A percentile compares a stretch with the other conserved stretches of the same genome.
phyloP scores from a whole-genome alignment of 2,113 vertebrate genomes.

The Nerophis ophidion region DNA sequence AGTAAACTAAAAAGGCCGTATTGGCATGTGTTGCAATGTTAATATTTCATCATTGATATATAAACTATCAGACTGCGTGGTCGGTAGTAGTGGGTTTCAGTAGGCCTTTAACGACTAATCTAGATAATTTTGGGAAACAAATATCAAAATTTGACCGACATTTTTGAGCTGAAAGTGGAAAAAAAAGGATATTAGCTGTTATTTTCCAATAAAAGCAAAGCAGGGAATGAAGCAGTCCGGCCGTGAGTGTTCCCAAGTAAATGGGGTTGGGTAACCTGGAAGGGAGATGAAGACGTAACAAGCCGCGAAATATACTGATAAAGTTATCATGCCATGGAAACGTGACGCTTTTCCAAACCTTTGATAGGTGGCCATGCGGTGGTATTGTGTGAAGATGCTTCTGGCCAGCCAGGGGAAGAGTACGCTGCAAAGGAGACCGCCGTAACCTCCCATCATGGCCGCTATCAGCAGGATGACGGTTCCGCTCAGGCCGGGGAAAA shows the following conservation, averaged over 20 bases:
- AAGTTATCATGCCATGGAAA: background rate
- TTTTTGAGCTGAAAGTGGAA: too few species aligned
- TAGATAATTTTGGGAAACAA: too few species aligned
- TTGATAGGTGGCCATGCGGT: conserved; percentile 73
- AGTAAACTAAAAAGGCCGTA: too few species aligned
- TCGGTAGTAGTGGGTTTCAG: too few species aligned
- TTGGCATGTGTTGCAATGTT: too few species aligned
- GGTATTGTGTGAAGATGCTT: conserved; percentile 70
- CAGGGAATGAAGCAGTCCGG: conserved; percentile 69
- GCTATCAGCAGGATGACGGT: conserved; percentile 67
- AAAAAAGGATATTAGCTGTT: conserved; percentile 76
- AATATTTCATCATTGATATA: too few species aligned
- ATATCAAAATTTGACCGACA: background rate
- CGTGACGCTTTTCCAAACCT: conserved; percentile 49
- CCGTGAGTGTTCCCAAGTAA: conserved; percentile 72
- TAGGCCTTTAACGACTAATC: too few species aligned
- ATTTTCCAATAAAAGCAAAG: conserved; percentile 73
- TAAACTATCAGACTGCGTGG: too few species aligned
- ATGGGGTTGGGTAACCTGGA: conserved; percentile 73
- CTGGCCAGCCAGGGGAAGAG: conserved; percentile 72
- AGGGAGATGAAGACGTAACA: conserved; percentile 8
- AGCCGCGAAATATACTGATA: background rate
- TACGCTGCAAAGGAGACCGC: conserved; percentile 60
- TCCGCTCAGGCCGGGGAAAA: conserved; percentile 66
- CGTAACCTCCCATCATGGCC: conserved; percentile 65